These are phyloP conservation scores for Lasiurus borealis DNA, from an alignment of 2,113 vertebrate genomes.

Conservation along the genomic window DNA sequence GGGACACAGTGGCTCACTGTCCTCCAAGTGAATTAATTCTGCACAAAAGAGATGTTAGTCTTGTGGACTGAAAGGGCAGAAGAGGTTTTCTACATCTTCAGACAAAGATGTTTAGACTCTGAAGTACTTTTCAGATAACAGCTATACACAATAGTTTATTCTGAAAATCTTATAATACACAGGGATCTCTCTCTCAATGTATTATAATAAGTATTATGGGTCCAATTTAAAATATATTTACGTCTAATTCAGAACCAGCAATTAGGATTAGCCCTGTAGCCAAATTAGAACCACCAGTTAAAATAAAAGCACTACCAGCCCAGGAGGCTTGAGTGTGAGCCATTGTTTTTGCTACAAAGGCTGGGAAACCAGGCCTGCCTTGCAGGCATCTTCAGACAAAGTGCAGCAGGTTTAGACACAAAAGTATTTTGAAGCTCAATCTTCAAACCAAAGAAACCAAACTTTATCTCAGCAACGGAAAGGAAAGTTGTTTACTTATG, in stretches of 20 bases:
- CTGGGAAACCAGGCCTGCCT: neutral
- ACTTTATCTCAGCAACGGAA: neutral
- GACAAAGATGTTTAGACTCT: neutral
- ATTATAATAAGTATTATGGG: neutral
- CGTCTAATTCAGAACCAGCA: neutral
- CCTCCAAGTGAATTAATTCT: neutral
- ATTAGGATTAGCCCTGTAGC: neutral
- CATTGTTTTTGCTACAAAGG: neutral
- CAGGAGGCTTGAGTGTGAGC: neutral
- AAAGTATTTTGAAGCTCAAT: neutral
- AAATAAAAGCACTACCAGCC: neutral
- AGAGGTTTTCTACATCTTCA: neutral
- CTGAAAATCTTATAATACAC: neutral
- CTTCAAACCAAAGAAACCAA: conserved; percentile 14
- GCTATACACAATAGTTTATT: neutral
- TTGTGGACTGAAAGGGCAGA: neutral
- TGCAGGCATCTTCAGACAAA: neutral
- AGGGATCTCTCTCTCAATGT: neutral
- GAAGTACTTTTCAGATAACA: neutral
- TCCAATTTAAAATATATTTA: neutral
- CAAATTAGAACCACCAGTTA: neutral
- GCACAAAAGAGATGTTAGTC: neutral
- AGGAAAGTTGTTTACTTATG: conserved; percentile 48
- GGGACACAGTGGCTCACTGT: neutral
- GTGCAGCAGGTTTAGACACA: neutral